Percentiles rank a stretch among this genome's conserved stretches.
phyloP scores from a whole-genome alignment of 2,113 vertebrate genomes.

The Crotalus horridus region DNA sequence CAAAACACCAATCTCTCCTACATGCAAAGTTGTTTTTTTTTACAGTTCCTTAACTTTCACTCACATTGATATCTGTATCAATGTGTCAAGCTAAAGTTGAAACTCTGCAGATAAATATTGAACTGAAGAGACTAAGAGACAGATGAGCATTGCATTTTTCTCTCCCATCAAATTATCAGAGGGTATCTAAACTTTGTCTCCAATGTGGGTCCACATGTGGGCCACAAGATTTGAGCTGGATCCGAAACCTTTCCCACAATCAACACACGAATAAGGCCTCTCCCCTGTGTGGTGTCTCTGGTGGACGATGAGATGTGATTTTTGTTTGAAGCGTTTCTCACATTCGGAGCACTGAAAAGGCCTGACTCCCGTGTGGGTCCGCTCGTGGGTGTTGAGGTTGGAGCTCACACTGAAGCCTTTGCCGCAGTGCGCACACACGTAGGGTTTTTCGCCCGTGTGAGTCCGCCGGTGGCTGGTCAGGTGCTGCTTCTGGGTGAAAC shows the following conservation, averaged over 20 bases:
- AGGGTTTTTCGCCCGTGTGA: conserved; percentile 64
- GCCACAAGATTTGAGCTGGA: conserved; percentile 14
- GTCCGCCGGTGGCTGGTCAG: conserved; percentile 60
- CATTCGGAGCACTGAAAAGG: conserved; percentile 49
- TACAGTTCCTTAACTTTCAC: too few species aligned
- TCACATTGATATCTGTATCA: too few species aligned
- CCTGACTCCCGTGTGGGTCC: conserved; percentile 62
- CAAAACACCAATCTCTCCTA: too few species aligned
- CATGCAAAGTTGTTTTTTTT: too few species aligned
- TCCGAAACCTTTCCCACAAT: conserved; percentile 33
- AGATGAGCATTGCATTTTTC: background rate
- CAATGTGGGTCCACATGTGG: conserved; percentile 40
- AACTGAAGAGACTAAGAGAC: background rate
- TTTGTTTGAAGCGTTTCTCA: conserved; percentile 2
- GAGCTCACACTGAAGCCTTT: conserved; percentile 65
- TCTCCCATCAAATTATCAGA: too few species aligned
- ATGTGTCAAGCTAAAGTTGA: too few species aligned
- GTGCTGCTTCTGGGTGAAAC: conserved; percentile 28
- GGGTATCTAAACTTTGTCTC: conserved; percentile 50
- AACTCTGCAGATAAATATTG: background rate
- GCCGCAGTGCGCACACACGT: conserved; percentile 59
- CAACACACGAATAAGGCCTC: conserved; percentile 29
- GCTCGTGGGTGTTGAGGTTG: conserved; percentile 60
- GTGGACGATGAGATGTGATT: conserved; percentile 5
- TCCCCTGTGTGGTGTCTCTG: conserved; percentile 15